phyloP scores from a whole-genome alignment of 2,888 invertebrate genomes.

The Phortica okadai region DNA sequence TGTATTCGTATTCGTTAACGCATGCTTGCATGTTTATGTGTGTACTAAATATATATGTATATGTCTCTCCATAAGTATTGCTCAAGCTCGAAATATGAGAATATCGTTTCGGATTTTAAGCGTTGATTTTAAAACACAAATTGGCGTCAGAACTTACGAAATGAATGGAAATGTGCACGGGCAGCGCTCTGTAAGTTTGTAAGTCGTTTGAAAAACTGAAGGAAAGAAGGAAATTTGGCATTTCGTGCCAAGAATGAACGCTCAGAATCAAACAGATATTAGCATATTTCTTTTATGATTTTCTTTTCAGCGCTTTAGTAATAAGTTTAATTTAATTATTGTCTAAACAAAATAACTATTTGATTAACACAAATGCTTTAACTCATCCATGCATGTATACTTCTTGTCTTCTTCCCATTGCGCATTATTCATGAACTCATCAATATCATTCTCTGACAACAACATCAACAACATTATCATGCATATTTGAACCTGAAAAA shows the following conservation, averaged over 20 bases:
- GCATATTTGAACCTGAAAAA: slow-evolving; percentile 15
- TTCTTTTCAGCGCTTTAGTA: slow-evolving; percentile 46
- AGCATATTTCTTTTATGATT: slow-evolving; percentile 44
- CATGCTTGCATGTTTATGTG: slow-evolving; percentile 53
- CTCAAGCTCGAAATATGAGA: slow-evolving; percentile 58
- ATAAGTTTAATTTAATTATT: slow-evolving; percentile 17
- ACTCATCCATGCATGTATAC: slow-evolving; percentile 24
- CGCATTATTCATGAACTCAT: slow-evolving; percentile 47
- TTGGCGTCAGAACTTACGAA: background rate
- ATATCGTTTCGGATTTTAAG: slow-evolving; percentile 57
- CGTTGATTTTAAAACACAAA: slow-evolving; percentile 14
- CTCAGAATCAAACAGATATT: slow-evolving; percentile 47
- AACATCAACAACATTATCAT: slow-evolving; percentile 16
- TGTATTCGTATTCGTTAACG: slow-evolving; percentile 50
- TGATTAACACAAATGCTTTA: slow-evolving; percentile 14
- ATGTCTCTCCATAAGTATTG: slow-evolving; percentile 48
- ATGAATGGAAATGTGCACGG: background rate
- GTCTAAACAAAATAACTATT: background rate
- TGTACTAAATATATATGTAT: background rate
- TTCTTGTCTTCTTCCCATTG: slow-evolving; percentile 48
- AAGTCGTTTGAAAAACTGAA: no score
- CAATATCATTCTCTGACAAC: slow-evolving; percentile 44
- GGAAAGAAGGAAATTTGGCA: no score
- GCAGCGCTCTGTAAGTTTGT: slow-evolving; percentile 11
- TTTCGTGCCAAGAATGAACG: background rate